Base-by-base conservation (phyloP, 1,140 invertebrate genomes). In the Ceratitis capitata region DNA sequence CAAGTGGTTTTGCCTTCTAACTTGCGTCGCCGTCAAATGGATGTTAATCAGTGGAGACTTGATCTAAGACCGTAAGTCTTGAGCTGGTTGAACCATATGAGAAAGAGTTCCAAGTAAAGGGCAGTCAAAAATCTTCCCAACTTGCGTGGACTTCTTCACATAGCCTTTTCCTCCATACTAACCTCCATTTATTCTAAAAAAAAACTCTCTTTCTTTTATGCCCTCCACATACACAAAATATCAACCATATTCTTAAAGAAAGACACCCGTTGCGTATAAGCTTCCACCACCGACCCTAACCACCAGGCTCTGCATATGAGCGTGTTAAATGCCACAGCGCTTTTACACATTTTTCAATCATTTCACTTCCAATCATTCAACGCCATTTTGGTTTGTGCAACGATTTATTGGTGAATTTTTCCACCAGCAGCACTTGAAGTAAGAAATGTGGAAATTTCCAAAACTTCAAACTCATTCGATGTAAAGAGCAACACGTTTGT, bases 341-440 rank as follows among this genome's bases (percentile, higher is more conserved):
- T 78, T 23, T 14, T 45, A 19, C n/a, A n/a, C 32, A 78, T 45
- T 78, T 78, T 45, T 23, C 39, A 45, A 45, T 78, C 39, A 78
- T 78, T 78, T 78, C 69, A 35, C 69, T 23, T 23, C 39, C 69
- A 78, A 78, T 78, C 12, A 23, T 45, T 45, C 69, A 78, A 42
- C 39, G 69, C 69, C 69, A 78, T 78, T 78, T 78, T 78, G 39
- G 3, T 47, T 42, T 47, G 69, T 12, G 12, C 19, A 9, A 78
- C 39, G 69, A 78, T 78, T 78, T 47, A 78, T 47, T 45, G 39
- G n/a, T 10, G 32, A 78, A 9, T 78, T 78, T n/a, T 78, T 78
- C n/a, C n/a, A 61, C 9, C 29, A 32, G 12, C 0, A 26, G 19
- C 14, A n/a, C n/a, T 56, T 9, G 51, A 6, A 9, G 51, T 56